These are phyloP conservation scores for Psophia crepitans DNA, from an alignment of 2,113 vertebrate genomes.

Conservation along the genomic window DNA sequence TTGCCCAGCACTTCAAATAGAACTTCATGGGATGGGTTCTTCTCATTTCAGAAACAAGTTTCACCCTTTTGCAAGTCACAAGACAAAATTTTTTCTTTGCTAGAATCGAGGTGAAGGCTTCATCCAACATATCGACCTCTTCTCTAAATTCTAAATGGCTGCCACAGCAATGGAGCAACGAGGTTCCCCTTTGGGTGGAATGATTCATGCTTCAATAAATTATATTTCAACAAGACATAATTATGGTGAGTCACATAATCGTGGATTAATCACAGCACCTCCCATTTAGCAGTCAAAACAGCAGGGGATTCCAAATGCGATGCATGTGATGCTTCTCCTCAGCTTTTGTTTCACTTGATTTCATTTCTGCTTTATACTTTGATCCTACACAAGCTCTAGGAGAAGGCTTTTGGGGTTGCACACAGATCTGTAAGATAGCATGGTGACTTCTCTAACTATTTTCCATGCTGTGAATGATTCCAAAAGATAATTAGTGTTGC, in stretches of 20 bases:
- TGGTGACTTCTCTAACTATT: not conserved
- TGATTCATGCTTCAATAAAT: slow-evolving; percentile 79
- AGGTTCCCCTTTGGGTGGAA: slow-evolving; percentile 66
- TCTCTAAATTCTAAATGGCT: slow-evolving; percentile 6
- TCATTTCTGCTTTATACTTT: not conserved
- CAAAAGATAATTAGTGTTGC: not conserved
- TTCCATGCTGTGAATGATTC: not conserved
- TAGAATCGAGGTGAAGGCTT: not conserved
- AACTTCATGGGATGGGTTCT: not conserved
- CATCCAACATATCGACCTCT: slow-evolving; percentile 16
- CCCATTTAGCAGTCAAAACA: slow-evolving; percentile 76
- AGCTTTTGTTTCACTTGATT: slow-evolving; percentile 23
- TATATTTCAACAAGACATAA: slow-evolving; percentile 79
- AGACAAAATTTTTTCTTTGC: not conserved
- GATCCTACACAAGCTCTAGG: not conserved
- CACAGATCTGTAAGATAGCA: not conserved
- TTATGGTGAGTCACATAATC: slow-evolving; percentile 80
- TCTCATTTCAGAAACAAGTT: not conserved
- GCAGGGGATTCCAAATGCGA: slow-evolving; percentile 57
- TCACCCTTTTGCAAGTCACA: not conserved
- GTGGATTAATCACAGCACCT: slow-evolving; percentile 70
- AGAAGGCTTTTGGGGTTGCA: not conserved
- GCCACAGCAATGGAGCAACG: slow-evolving; percentile 55
- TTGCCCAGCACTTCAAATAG: not conserved
- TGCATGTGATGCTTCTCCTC: not conserved